These are phyloP conservation scores for Oncopodura yosiiana DNA, from an alignment of 1,140 invertebrate species.

Conservation along the genomic window DNA sequence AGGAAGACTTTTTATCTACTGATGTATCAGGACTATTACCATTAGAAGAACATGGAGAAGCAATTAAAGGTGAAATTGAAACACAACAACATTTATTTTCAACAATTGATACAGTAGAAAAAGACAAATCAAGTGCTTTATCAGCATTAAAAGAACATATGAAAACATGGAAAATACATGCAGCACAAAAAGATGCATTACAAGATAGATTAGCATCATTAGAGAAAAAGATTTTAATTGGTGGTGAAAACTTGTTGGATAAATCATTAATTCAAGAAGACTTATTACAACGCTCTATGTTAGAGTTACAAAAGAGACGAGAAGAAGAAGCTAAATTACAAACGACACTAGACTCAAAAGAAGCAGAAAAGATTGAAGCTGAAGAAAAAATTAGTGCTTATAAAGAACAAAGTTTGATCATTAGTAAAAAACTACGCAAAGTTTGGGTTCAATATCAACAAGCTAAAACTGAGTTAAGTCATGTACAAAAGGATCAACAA, in stretches of 20 bases:
- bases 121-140: conserved; percentile 48
- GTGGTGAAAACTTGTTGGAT: conserved; percentile 95
- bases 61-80: conserved; percentile 41
- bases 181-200: conserved; percentile 43
- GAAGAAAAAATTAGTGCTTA: conserved; percentile 91
- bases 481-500: conserved; percentile 88
- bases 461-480: conserved; percentile 74
- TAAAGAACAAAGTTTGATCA: conserved; percentile 84
- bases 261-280: conserved; percentile 91
- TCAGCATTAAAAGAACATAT: conserved; percentile 46
- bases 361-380: conserved; percentile 82
- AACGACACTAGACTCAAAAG: conserved; percentile 71
- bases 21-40: conserved; percentile 16
- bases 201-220: conserved; percentile 78
- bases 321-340: conserved; percentile 72
- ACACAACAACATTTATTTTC: conserved; percentile 45
- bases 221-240: conserved; percentile 92
- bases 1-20: conserved; percentile 8
- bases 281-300: conserved; percentile 78
- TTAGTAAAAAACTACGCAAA: conserved; percentile 87
- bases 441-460: conserved; percentile 69
- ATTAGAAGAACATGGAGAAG: conserved; percentile 43
- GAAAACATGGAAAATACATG: conserved; percentile 34
- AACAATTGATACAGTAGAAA: conserved; percentile 56
- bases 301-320: conserved; percentile 74